phyloP scores from a whole-genome alignment of 2,797 vertebrate genomes.

The Phrynocephalus vlangalii region DNA sequence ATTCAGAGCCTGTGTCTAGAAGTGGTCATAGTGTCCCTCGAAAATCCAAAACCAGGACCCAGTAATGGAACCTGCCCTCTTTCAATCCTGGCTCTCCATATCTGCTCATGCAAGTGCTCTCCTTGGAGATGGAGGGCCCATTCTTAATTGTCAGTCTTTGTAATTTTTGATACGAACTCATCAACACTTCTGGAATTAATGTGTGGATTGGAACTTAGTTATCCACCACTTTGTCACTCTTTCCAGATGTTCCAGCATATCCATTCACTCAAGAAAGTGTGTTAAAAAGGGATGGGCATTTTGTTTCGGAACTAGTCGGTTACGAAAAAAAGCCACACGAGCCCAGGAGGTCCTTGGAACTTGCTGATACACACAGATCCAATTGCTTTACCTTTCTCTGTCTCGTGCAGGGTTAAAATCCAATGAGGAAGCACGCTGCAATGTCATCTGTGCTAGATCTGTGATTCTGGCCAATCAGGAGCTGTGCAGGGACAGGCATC shows the following conservation, averaged over 20 bases:
- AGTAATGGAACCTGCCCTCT: neutral
- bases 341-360: too few relatives aligned
- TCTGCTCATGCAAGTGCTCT: neutral
- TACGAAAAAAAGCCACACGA: too few relatives aligned
- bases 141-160: neutral
- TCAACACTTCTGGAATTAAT: neutral
- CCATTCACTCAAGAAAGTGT: neutral
- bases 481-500: too few relatives aligned
- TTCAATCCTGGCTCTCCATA: neutral
- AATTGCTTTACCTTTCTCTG: too few relatives aligned
- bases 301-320: too few relatives aligned
- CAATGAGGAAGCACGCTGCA: too few relatives aligned
- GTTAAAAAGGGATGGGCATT: too few relatives aligned
- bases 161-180: neutral
- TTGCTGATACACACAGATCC: too few relatives aligned
- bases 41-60: neutral
- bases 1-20: neutral
- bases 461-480: too few relatives aligned
- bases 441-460: too few relatives aligned
- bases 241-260: neutral
- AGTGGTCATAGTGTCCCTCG: neutral
- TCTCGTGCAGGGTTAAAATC: too few relatives aligned
- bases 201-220: neutral
- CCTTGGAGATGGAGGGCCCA: neutral
- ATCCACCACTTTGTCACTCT: neutral